Evolutionary conservation across 2,113 vertebrate species (phyloP).

Genomic region (Chitala chitala): DNA sequence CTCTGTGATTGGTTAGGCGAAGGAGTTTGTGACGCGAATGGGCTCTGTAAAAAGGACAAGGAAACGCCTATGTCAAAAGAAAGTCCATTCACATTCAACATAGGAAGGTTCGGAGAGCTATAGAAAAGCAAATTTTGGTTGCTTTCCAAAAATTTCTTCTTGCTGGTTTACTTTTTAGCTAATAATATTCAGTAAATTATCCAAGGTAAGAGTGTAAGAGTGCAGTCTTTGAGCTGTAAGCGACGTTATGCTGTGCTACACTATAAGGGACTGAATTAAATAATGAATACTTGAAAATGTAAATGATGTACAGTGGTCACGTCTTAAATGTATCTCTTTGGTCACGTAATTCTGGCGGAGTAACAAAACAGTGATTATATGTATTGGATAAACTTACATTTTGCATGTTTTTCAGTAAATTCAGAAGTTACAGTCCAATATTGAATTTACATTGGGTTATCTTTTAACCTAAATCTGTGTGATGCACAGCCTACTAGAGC

Average conservation of each 20-base stretch:
- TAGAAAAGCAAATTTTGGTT: neutral
- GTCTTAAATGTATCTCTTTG: no score
- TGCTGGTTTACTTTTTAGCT: neutral
- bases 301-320: no score
- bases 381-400: no score
- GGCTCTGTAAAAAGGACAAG: neutral
- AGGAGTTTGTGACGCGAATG: neutral
- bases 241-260: neutral
- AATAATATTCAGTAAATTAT: neutral
- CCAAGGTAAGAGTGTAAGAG: neutral
- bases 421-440: no score
- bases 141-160: neutral
- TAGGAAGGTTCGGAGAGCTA: neutral
- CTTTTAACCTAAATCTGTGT: neutral
- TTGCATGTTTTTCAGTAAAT: no score
- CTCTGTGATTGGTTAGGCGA: slow-evolving; percentile 37
- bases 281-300: neutral
- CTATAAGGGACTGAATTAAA: neutral
- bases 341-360: no score
- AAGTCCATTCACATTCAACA: no score
- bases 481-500: neutral
- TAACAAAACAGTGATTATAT: no score
- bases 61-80: slow-evolving; percentile 2
- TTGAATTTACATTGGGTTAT: no score
- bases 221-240: neutral